Percentiles rank a stretch among this genome's conserved stretches.
These are phyloP conservation scores for Coracias cyanogaster DNA, from an alignment of 2,797 vertebrate genomes.

Conservation along the genomic window DNA sequence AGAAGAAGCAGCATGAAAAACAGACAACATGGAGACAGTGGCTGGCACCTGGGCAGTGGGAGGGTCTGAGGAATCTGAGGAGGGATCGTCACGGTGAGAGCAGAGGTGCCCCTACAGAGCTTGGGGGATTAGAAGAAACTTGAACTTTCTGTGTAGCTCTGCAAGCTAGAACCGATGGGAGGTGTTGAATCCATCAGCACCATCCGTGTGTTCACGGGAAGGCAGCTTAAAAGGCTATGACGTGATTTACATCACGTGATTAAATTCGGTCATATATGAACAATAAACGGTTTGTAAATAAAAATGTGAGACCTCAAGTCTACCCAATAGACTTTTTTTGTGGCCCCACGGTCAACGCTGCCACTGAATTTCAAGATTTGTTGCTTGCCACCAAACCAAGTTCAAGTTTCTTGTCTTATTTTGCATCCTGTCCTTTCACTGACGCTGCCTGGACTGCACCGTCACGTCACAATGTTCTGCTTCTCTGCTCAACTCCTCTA, in stretches of 20 bases:
- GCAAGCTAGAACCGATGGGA: background rate
- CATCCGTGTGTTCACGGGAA: background rate
- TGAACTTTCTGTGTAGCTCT: background rate
- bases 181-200: background rate
- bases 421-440: background rate
- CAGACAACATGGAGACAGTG: background rate
- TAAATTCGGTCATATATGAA: no score
- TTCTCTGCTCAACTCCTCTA: background rate
- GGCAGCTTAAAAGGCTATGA: background rate
- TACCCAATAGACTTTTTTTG: background rate
- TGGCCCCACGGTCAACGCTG: rapidly evolving
- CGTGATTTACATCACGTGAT: background rate
- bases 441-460: background rate
- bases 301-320: background rate
- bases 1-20: background rate
- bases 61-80: background rate
- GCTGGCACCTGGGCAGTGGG: background rate
- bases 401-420: constrained; percentile 5
- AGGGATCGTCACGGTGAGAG: background rate
- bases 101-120: background rate
- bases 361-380: background rate
- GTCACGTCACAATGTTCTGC: background rate
- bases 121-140: background rate
- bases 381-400: background rate
- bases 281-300: background rate